These are phyloP conservation scores for Cosmia trapezina DNA, from an alignment of 2,888 invertebrate genomes.

Conservation along the genomic window DNA sequence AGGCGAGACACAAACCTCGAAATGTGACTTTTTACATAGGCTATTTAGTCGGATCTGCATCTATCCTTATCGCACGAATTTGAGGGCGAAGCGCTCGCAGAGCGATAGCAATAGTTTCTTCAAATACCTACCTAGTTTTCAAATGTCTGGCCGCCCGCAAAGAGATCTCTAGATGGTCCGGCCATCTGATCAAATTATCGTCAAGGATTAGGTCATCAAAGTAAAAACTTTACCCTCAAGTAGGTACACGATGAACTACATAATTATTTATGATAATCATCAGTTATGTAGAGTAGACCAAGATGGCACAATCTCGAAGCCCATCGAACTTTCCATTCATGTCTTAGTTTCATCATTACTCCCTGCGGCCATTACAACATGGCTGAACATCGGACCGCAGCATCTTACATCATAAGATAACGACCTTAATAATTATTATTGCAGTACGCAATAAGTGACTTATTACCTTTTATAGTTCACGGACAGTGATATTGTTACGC, in stretches of 20 bases:
- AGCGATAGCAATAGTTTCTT: too few species aligned
- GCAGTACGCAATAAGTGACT: slow-evolving; percentile 42
- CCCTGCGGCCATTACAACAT: slow-evolving; percentile 57
- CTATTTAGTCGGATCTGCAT: too few species aligned
- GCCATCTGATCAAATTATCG: not conserved
- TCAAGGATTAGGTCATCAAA: not conserved
- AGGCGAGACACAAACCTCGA: too few species aligned
- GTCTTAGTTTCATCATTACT: slow-evolving; percentile 31
- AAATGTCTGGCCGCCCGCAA: too few species aligned
- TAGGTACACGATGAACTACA: not conserved
- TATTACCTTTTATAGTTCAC: slow-evolving; percentile 45
- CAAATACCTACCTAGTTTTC: too few species aligned
- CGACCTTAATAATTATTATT: slow-evolving; percentile 56
- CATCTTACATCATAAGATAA: slow-evolving; percentile 52
- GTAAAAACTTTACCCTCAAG: not conserved
- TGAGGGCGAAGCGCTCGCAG: too few species aligned
- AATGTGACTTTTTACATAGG: too few species aligned
- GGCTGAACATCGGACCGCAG: slow-evolving; percentile 27
- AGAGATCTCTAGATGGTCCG: too few species aligned
- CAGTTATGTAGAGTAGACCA: slow-evolving; percentile 4
- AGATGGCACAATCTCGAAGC: slow-evolving; percentile 32
- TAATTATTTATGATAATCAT: not conserved
- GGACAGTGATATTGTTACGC: slow-evolving; percentile 30
- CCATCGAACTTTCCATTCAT: slow-evolving; percentile 44
- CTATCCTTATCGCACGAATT: too few species aligned